phyloP scores from a whole-genome alignment of 2,113 vertebrate genomes.

The Saimiri boliviensis region DNA sequence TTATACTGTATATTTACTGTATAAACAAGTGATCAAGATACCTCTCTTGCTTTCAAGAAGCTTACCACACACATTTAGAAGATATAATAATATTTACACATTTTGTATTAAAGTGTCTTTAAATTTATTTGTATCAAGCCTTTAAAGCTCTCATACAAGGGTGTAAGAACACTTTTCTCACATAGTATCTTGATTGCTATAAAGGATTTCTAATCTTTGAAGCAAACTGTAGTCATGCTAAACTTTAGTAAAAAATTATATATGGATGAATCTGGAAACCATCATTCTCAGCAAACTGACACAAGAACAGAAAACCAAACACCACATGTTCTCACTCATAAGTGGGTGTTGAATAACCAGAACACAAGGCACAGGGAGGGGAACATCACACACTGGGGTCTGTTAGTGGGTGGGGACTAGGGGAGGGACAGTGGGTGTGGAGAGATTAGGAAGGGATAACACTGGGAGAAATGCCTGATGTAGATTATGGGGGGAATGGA shows the following conservation, averaged over 20 bases:
- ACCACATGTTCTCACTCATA: too few relatives aligned
- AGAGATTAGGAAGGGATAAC: too few relatives aligned
- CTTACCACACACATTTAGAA: not conserved
- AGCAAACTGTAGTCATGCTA: not conserved
- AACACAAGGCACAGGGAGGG: too few relatives aligned
- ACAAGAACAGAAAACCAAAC: too few relatives aligned
- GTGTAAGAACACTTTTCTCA: not conserved
- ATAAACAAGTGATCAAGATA: not conserved
- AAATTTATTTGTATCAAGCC: not conserved
- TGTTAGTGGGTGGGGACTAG: too few relatives aligned
- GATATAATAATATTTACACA: not conserved
- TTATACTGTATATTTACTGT: not conserved
- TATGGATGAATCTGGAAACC: too few relatives aligned
- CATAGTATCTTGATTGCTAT: not conserved
- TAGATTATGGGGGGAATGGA: too few relatives aligned
- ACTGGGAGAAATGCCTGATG: too few relatives aligned
- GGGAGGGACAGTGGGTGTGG: too few relatives aligned
- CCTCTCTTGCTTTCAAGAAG: not conserved
- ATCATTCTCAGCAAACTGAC: too few relatives aligned
- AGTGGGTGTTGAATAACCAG: too few relatives aligned
- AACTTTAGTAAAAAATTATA: not conserved
- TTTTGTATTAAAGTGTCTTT: slow-evolving; percentile 18
- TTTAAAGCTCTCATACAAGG: not conserved
- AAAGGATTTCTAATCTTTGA: not conserved
- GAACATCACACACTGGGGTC: too few relatives aligned